Evolutionary conservation across 2,797 vertebrate species (phyloP).

Genomic region (Gadopsis marmoratus): DNA sequence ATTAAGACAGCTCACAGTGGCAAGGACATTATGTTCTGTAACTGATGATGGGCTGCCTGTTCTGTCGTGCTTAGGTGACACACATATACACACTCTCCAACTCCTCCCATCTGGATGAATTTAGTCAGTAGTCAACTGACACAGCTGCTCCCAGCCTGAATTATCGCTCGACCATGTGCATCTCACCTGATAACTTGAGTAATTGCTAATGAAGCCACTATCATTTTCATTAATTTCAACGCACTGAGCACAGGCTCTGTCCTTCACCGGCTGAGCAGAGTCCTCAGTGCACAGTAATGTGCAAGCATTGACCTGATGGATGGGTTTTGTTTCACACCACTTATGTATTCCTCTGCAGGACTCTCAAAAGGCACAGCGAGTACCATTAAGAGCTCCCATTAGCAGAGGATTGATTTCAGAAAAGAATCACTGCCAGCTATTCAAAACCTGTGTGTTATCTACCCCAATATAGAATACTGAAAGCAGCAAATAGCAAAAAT

Average conservation of each 20-base stretch:
- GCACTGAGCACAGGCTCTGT: slow-evolving; percentile 11
- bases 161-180: slow-evolving; percentile 53
- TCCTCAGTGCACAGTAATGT: slow-evolving; percentile 24
- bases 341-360: slow-evolving; percentile 51
- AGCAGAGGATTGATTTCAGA: slow-evolving; percentile 44
- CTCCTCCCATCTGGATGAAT: slow-evolving; percentile 33
- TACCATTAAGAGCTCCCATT: slow-evolving; percentile 38
- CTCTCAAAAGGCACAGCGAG: slow-evolving; percentile 53
- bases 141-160: slow-evolving; percentile 52
- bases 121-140: slow-evolving; percentile 20
- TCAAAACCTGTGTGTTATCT: slow-evolving; percentile 30
- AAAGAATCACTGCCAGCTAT: slow-evolving; percentile 38
- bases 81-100: neutral
- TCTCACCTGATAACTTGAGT: slow-evolving; percentile 46
- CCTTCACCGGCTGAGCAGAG: slow-evolving; percentile 33
- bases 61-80: slow-evolving; percentile 49
- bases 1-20: slow-evolving; percentile 27
- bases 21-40: slow-evolving; percentile 66
- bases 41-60: slow-evolving; percentile 54
- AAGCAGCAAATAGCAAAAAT: slow-evolving; percentile 19
- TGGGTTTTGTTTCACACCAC: slow-evolving; percentile 50
- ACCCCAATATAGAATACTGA: slow-evolving; percentile 7
- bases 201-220: slow-evolving; percentile 20
- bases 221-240: slow-evolving; percentile 22
- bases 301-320: slow-evolving; percentile 47